A percentile compares a stretch with the other conserved stretches of the same genome.
Evolutionary conservation across 1,140 invertebrate species (phyloP).

Genomic region (Lysiphlebus fabarum): DNA sequence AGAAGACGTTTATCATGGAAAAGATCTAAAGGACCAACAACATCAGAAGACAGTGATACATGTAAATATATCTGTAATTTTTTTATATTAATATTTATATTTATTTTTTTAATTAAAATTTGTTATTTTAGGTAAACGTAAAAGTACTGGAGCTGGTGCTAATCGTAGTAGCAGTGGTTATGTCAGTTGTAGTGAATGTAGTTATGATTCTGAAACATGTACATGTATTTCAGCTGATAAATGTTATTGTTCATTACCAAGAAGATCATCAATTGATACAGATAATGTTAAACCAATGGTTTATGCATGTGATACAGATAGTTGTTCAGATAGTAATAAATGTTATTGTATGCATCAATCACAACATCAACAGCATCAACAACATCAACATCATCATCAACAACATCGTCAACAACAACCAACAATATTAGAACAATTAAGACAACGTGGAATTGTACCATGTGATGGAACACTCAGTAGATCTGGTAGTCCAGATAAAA

Average conservation of each 20-base stretch:
- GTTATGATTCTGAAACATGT: slow-evolving; percentile 76
- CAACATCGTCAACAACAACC: slow-evolving; percentile 38
- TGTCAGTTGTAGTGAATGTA: slow-evolving; percentile 82
- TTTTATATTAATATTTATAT: slow-evolving; percentile 4
- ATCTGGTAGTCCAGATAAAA: slow-evolving; percentile 40
- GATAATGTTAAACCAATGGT: slow-evolving; percentile 37
- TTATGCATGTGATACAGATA: slow-evolving; percentile 79
- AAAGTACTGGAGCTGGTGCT: slow-evolving; percentile 35
- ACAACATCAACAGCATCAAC: slow-evolving; percentile 48
- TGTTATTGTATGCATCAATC: slow-evolving; percentile 72
- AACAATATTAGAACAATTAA: slow-evolving; percentile 55
- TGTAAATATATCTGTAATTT: slow-evolving; percentile 32
- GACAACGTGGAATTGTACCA: slow-evolving; percentile 57
- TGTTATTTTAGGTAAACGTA: slow-evolving; percentile 38
- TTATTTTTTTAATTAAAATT: slow-evolving; percentile 12
- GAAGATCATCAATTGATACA: slow-evolving; percentile 33
- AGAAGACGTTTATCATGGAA: slow-evolving; percentile 42
- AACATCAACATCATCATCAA: slow-evolving; percentile 37
- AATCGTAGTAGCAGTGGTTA: slow-evolving; percentile 61
- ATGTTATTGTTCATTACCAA: slow-evolving; percentile 68
- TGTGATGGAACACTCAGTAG: slow-evolving; percentile 53
- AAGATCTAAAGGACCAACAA: slow-evolving; percentile 44
- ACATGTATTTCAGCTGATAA: slow-evolving; percentile 70
- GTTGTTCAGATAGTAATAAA: slow-evolving; percentile 82
- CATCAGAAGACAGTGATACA: slow-evolving; percentile 65